Conservation (phyloP, 2,113 vertebrate species). For the Leucopternis melanops region DNA sequence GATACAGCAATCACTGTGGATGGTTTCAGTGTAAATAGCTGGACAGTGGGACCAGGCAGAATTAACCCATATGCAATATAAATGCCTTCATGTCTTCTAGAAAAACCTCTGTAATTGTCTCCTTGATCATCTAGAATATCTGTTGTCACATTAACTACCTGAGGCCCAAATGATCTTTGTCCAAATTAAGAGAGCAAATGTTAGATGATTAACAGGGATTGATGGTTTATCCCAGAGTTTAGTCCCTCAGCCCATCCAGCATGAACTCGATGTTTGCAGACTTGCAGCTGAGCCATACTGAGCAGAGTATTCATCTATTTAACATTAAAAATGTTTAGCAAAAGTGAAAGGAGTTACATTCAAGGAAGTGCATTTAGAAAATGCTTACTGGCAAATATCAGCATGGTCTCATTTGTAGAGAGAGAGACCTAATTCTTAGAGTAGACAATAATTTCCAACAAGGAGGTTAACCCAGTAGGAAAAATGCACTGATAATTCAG, state of each 20-base stretch:
- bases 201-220: background rate
- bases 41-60: background rate
- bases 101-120: background rate
- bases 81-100: background rate
- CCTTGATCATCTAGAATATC: background rate
- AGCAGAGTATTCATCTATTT: background rate
- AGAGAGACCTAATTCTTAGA: background rate
- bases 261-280: background rate
- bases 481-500: background rate
- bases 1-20: background rate
- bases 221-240: background rate
- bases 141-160: background rate
- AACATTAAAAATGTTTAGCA: background rate
- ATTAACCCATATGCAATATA: background rate
- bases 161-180: background rate
- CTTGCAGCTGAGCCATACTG: background rate
- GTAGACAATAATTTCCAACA: background rate
- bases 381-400: background rate
- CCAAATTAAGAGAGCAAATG: background rate
- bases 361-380: background rate
- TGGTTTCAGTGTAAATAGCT: background rate
- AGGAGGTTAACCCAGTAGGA: background rate
- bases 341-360: background rate
- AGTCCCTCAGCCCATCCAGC: background rate
- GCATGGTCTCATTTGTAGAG: background rate